Base-by-base conservation (phyloP, 2,113 vertebrate species). In the Pelecanus crispus region DNA sequence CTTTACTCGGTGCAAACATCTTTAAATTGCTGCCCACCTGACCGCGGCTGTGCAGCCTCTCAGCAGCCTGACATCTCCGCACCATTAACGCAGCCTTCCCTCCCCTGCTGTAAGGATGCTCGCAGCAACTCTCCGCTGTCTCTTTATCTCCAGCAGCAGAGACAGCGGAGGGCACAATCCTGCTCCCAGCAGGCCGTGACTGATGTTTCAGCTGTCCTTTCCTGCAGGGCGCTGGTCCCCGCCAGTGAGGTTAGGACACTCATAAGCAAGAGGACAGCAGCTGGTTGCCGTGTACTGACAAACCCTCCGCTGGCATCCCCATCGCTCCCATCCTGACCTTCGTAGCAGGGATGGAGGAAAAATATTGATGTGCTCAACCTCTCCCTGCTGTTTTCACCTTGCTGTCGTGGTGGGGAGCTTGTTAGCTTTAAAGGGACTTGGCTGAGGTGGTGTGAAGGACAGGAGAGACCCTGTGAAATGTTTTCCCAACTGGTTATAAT, bases 41-140 rank as follows among this genome's bases (percentile, higher is more conserved):
- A 20, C n/a, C 1, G 5, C 1, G 3, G 32, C 59, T 15, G 21
- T 12, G 32, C 77, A 56, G 56, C 50, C 52, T 67, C 52, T 19
- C 78, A 13, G 59, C 67, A 81, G 55, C 63, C 29, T 7, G 40
- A 55, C 0, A 2, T 55, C 17, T n/a, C 42, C 17, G 1, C 42
- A 32, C 31, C 32, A 2, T 49, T 11, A 36, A 11, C 3, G 2
- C 11, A 0, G 24, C 59, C 52, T 6, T 53, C 75, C 61, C 47
- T 67, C 29, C 45, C 61, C 67, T 32, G 38, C 32, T 14, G 13
- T 19, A 49, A n/a, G 38, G 74, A 52, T 40, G 67, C 61, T 36
- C 21, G 1, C 2, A 2, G 8, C 59, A 32, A 40, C 13, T 70
- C 63, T 40, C 63, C 0, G 1, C 62, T 32, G 6, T 9, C 36